Percentiles rank a stretch among this genome's conserved stretches.
phyloP scores from a whole-genome alignment of 37 sponge, comb jelly and placozoan genomes.

The Beroe ovata region DNA sequence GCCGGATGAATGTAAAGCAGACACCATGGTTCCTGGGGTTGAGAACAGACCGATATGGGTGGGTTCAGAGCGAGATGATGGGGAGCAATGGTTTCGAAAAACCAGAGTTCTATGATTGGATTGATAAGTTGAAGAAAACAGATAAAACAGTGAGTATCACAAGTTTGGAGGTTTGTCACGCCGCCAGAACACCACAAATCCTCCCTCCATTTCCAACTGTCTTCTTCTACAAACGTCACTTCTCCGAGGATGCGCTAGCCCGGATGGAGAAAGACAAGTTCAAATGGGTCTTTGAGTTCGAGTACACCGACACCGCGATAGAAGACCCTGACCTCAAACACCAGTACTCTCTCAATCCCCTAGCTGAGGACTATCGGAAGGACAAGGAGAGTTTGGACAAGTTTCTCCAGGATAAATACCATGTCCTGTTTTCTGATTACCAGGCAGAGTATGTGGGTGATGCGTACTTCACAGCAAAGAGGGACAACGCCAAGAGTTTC shows the following conservation, averaged over 20 bases:
- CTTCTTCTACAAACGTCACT: constrained; percentile 24
- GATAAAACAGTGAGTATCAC: constrained; percentile 33
- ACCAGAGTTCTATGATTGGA: constrained; percentile 23
- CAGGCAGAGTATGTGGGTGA: background rate
- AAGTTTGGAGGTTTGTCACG: constrained; percentile 28
- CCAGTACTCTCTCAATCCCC: background rate
- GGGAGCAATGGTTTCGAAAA: constrained; percentile 3
- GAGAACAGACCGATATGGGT: constrained; percentile 13
- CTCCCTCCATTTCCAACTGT: constrained; percentile 32
- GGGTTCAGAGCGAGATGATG: constrained; percentile 50
- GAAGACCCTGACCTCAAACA: constrained; percentile 26
- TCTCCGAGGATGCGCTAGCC: background rate
- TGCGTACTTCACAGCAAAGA: constrained; percentile 7
- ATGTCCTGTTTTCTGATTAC: constrained; percentile 3
- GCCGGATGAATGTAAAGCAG: constrained; percentile 18
- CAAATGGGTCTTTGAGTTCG: constrained; percentile 56
- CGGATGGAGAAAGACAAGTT: background rate
- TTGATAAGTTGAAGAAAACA: background rate
- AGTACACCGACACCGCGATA: constrained; percentile 1
- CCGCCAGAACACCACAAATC: background rate
- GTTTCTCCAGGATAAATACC: background rate
- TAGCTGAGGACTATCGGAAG: background rate
- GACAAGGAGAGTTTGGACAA: background rate
- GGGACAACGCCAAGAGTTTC: constrained; percentile 26
- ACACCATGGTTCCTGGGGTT: constrained; percentile 65